Conservation (phyloP, 2,888 invertebrate species). For the Caenorhabditis sp. region DNA sequence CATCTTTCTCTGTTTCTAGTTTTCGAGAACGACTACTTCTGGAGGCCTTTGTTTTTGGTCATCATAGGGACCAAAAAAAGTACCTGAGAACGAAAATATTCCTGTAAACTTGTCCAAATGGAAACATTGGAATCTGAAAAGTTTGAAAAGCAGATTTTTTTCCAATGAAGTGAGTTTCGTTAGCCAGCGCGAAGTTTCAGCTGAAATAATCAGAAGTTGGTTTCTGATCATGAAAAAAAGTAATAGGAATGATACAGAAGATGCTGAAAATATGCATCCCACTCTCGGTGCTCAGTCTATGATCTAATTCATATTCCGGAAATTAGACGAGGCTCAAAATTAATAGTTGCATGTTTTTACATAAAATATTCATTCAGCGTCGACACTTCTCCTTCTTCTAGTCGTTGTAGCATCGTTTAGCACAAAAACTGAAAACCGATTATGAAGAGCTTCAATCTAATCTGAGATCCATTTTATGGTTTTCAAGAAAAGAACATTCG, state of each 20-base stretch:
- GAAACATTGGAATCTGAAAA: too few relatives aligned
- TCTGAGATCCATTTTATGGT: background rate
- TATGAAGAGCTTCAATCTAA: background rate
- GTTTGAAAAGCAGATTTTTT: too few relatives aligned
- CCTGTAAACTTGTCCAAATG: too few relatives aligned
- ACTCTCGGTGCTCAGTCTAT: background rate
- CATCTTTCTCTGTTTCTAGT: too few relatives aligned
- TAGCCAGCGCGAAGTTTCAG: too few relatives aligned
- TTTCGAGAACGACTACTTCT: too few relatives aligned
- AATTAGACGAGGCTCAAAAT: constrained; percentile 51
- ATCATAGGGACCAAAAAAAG: too few relatives aligned
- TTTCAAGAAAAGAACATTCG: background rate
- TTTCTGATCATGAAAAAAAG: background rate
- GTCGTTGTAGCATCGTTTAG: background rate
- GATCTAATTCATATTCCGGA: constrained; percentile 58
- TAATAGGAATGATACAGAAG: constrained; percentile 18
- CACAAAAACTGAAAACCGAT: constrained; percentile 7
- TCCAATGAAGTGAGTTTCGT: too few relatives aligned
- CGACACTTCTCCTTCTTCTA: constrained; percentile 14
- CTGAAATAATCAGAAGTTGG: too few relatives aligned
- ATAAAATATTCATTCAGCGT: constrained; percentile 44
- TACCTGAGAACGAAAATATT: too few relatives aligned
- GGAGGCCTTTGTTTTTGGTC: too few relatives aligned
- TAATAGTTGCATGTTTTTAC: constrained; percentile 65
- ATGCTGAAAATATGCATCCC: constrained; percentile 42